phyloP scores from a whole-genome alignment of 30 jellyfish, hydroid and myxozoan species.

The Chironex yamaguchii region DNA sequence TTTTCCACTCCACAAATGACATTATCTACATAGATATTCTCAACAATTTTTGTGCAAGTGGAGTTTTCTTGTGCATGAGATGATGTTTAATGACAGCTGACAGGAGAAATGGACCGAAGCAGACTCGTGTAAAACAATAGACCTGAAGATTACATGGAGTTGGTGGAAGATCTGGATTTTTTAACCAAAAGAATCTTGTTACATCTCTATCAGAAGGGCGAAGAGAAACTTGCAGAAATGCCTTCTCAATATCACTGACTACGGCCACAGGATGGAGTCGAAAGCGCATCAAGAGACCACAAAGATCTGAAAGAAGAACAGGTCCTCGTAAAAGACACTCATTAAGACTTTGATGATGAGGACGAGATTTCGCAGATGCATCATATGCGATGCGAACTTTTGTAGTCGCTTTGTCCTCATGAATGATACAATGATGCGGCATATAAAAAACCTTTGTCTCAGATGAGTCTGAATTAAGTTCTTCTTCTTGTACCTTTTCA shows the following conservation, averaged over 20 bases:
- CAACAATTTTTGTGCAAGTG: too few species aligned
- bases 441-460: constrained; percentile 19
- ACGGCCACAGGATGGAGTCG: constrained; percentile 10
- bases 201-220: constrained; percentile 55
- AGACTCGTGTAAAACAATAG: constrained; percentile 46
- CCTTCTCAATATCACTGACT: constrained; percentile 41
- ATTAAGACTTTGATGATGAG: neutral
- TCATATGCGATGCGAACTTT: constrained; percentile 51
- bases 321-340: constrained; percentile 48
- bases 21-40: constrained; percentile 41
- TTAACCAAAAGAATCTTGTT: constrained; percentile 53
- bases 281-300: constrained; percentile 30
- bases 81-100: constrained; percentile 57
- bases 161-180: neutral
- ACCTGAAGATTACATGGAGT: constrained; percentile 10
- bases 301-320: constrained; percentile 51
- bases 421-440: constrained; percentile 38
- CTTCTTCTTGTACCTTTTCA: constrained; percentile 2
- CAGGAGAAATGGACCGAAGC: constrained; percentile 34
- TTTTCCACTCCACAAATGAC: constrained; percentile 34
- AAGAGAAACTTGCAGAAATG: constrained; percentile 45
- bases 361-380: constrained; percentile 52
- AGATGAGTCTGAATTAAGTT: too few species aligned
- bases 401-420: constrained; percentile 29
- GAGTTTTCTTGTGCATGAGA: neutral